Conservation (phyloP, 2,797 vertebrate species). For the Pagetopsis macropterus region DNA sequence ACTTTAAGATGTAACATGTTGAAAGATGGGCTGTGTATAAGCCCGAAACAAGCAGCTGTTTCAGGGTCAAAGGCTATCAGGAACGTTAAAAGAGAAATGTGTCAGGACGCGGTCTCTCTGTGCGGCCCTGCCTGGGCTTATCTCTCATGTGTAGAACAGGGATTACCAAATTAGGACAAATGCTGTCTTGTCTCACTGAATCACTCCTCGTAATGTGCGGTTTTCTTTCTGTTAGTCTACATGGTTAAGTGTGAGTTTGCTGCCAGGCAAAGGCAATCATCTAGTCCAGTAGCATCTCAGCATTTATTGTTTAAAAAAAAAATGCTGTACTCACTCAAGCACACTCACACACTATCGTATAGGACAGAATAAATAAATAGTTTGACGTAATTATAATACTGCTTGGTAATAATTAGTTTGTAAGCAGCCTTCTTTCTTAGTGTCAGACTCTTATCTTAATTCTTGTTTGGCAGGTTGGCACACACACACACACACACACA, state of each 20-base stretch:
- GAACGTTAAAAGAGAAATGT: neutral
- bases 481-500: neutral
- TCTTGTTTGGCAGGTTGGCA: slow-evolving; percentile 5
- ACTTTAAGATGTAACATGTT: neutral
- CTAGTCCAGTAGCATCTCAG: neutral
- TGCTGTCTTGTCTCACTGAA: slow-evolving; percentile 6
- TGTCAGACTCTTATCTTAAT: slow-evolving; percentile 5
- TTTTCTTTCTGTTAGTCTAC: neutral
- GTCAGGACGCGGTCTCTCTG: neutral
- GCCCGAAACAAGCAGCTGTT: neutral
- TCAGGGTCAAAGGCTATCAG: neutral
- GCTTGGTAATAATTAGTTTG: slow-evolving; percentile 21
- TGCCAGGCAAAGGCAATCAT: slow-evolving; percentile 2
- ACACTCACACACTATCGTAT: neutral
- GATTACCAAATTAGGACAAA: slow-evolving; percentile 12
- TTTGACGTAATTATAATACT: slow-evolving; percentile 33
- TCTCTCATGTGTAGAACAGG: neutral
- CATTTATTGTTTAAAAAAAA: neutral
- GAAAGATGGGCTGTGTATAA: neutral
- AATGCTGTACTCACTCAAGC: neutral
- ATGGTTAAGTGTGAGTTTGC: neutral
- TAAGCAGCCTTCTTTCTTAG: slow-evolving; percentile 10
- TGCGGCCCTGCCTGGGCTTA: neutral
- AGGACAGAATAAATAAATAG: slow-evolving; percentile 7
- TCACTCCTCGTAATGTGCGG: slow-evolving; percentile 1